phyloP scores from a whole-genome alignment of 53 echinoderm and acorn worm species.

The Temnopleurus reevesii region DNA sequence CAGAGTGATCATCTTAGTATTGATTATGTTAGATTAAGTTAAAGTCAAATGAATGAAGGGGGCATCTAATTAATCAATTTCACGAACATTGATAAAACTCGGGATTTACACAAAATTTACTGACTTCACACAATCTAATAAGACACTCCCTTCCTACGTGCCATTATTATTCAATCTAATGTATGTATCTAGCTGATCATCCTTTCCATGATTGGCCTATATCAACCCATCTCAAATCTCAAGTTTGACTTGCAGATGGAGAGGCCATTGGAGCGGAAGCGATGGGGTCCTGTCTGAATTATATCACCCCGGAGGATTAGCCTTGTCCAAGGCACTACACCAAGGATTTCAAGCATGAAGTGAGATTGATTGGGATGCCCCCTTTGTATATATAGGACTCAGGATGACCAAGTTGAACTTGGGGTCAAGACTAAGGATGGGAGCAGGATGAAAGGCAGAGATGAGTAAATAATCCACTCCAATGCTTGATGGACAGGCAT shows the following conservation, averaged over 20 bases:
- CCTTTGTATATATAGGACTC: background rate
- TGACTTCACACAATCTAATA: too few relatives aligned
- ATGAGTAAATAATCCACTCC: too few relatives aligned
- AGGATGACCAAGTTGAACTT: constrained; percentile 1
- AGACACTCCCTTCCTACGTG: too few relatives aligned
- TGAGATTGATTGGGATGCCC: constrained; percentile 1
- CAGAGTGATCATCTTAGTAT: too few relatives aligned
- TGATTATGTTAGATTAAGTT: too few relatives aligned
- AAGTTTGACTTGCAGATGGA: constrained; percentile 30
- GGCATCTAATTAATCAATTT: too few relatives aligned
- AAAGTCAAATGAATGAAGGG: too few relatives aligned
- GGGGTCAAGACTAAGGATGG: background rate
- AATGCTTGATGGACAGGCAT: too few relatives aligned
- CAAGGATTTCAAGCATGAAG: constrained; percentile 12
- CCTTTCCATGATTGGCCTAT: background rate
- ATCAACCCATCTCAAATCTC: background rate
- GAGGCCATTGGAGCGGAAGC: background rate
- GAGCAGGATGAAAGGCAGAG: background rate
- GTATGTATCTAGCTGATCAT: background rate
- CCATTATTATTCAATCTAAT: too few relatives aligned
- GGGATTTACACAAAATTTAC: too few relatives aligned
- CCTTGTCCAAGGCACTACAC: constrained; percentile 14
- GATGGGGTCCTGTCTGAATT: background rate
- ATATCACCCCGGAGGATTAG: constrained; percentile 18
- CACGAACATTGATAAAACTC: too few relatives aligned